A percentile compares a stretch with the other conserved stretches of the same genome.
Evolutionary conservation across 1,140 invertebrate genomes (phyloP).

Genomic region (Trachymyrmex cornetzi): DNA sequence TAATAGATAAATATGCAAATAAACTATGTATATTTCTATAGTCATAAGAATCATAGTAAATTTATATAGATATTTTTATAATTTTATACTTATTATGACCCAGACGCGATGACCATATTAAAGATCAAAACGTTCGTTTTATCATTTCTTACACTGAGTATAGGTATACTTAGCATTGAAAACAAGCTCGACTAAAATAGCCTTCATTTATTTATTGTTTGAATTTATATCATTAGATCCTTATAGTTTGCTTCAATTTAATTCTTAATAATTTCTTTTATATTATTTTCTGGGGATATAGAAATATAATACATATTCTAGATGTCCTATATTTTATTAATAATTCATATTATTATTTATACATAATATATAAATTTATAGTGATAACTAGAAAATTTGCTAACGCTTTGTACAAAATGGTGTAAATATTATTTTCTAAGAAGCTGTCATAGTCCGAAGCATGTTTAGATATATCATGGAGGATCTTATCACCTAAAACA

Average conservation of each 20-base stretch:
- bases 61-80: too few species aligned
- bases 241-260: too few species aligned
- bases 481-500: constrained; percentile 71
- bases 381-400: constrained; percentile 33
- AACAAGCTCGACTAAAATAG: too few species aligned
- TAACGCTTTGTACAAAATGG: constrained; percentile 20
- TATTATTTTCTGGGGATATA: not conserved
- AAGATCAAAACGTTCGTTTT: too few species aligned
- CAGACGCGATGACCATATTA: too few species aligned
- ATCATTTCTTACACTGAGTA: too few species aligned
- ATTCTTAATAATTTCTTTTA: not conserved
- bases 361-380: not conserved
- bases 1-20: constrained; percentile 77
- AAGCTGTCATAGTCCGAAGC: constrained; percentile 43
- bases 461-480: constrained; percentile 71
- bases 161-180: too few species aligned
- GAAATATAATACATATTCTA: not conserved
- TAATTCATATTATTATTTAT: not conserved
- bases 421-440: not conserved
- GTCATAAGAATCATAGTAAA: too few species aligned
- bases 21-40: constrained; percentile 68
- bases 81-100: too few species aligned
- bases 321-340: not conserved
- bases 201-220: too few species aligned
- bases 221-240: too few species aligned